Conservation (phyloP, 2,797 vertebrate genomes). For the Hozukius guyotensis region DNA sequence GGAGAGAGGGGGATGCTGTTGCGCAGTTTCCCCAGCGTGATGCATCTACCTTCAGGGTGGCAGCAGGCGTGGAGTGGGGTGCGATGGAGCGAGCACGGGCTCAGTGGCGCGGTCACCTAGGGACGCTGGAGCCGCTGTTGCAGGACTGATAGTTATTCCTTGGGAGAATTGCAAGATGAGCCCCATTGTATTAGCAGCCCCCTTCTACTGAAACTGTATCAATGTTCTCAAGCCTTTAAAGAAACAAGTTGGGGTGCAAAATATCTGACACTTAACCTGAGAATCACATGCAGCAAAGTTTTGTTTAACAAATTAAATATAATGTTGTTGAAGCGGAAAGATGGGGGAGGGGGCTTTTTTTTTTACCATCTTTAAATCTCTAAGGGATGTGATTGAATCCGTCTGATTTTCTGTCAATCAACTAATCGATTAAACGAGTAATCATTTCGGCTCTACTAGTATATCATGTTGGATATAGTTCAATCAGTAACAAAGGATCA, state of each 20-base stretch:
- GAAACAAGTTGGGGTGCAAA: constrained; percentile 47
- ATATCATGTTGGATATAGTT: too few relatives aligned
- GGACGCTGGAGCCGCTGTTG: constrained; percentile 86
- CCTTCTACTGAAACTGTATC: constrained; percentile 68
- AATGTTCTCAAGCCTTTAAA: constrained; percentile 63
- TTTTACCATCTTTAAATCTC: too few relatives aligned
- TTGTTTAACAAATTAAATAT: neutral
- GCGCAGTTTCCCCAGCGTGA: constrained; percentile 82
- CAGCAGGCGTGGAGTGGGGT: constrained; percentile 87
- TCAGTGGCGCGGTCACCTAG: constrained; percentile 89
- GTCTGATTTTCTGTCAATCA: too few relatives aligned
- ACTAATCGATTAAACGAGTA: too few relatives aligned
- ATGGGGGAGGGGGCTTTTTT: too few relatives aligned
- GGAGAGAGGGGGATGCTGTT: constrained; percentile 75
- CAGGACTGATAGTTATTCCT: constrained; percentile 90
- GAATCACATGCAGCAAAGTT: constrained; percentile 9
- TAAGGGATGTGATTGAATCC: too few relatives aligned
- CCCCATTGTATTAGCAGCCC: constrained; percentile 85
- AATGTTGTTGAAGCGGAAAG: neutral
- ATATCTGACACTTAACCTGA: constrained; percentile 31
- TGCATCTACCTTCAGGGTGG: constrained; percentile 89
- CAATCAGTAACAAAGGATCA: too few relatives aligned
- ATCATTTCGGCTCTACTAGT: too few relatives aligned
- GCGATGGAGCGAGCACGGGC: constrained; percentile 84
- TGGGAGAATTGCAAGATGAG: constrained; percentile 87